Conservation (phyloP, 2,797 vertebrate species). For the Hylomyscus alleni region DNA sequence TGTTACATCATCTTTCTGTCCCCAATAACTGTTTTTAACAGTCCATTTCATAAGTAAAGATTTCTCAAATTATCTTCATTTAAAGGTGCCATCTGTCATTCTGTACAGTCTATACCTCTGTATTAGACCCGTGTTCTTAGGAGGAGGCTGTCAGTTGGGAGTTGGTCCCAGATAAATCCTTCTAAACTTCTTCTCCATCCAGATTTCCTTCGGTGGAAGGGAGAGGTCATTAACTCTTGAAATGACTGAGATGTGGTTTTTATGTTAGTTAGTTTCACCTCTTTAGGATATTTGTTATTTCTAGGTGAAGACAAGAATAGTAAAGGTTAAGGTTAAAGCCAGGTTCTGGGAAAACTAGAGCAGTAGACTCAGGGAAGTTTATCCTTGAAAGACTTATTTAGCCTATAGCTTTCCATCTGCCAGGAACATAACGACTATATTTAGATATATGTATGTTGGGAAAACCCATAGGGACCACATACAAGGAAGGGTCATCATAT, state of each 20-base stretch:
- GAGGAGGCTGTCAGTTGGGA: not conserved
- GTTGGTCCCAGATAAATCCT: not conserved
- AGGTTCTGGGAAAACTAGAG: not conserved
- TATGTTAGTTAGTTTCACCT: not conserved
- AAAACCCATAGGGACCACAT: not conserved
- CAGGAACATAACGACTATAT: not conserved
- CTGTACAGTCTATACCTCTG: not conserved
- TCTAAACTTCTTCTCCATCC: not conserved
- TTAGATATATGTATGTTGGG: not conserved
- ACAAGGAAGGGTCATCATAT: not conserved
- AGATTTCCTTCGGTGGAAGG: not conserved
- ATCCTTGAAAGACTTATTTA: not conserved
- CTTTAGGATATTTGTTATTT: not conserved
- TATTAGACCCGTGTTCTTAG: not conserved
- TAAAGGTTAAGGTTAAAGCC: not conserved
- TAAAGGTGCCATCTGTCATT: not conserved
- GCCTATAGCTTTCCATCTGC: not conserved
- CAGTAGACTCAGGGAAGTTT: not conserved
- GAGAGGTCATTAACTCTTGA: not conserved
- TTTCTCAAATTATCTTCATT: not conserved
- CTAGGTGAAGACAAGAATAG: not conserved
- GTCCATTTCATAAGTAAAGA: not conserved
- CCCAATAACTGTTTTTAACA: not conserved
- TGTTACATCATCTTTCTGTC: not conserved
- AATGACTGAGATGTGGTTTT: constrained; percentile 10